Conservation (phyloP, 2,113 vertebrate species). For the Hoplias malabaricus region DNA sequence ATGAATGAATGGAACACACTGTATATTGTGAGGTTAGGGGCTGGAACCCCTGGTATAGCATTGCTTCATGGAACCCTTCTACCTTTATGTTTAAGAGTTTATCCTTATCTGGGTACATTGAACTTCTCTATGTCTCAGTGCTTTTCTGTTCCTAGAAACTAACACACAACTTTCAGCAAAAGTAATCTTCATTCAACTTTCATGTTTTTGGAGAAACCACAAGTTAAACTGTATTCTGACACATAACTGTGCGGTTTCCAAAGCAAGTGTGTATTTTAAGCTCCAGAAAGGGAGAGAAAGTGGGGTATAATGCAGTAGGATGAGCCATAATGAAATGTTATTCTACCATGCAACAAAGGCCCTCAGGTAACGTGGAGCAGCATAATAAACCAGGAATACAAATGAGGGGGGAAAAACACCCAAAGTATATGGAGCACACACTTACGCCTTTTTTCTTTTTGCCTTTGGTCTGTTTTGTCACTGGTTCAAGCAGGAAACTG, state of each 20-base stretch:
- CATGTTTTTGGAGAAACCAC: neutral
- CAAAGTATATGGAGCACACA: constrained; percentile 9
- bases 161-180: neutral
- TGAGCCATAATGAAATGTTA: neutral
- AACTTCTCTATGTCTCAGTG: neutral
- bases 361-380: neutral
- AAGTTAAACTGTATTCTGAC: constrained; percentile 6
- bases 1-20: too few species aligned
- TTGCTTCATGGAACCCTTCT: neutral
- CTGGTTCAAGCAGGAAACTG: constrained; percentile 71
- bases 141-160: neutral
- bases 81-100: neutral
- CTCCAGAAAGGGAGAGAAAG: neutral
- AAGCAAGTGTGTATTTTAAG: neutral
- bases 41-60: neutral
- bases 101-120: neutral
- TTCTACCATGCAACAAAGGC: neutral
- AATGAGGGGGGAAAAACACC: neutral
- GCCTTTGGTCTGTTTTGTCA: constrained; percentile 61
- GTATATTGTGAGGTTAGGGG: too few species aligned
- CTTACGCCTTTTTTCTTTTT: constrained; percentile 68
- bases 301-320: neutral
- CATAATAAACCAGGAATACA: neutral
- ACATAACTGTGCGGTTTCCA: neutral
- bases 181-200: constrained; percentile 19